These are phyloP conservation scores for Heliconius erato DNA, from an alignment of 2,888 invertebrate species.

Conservation along the genomic window DNA sequence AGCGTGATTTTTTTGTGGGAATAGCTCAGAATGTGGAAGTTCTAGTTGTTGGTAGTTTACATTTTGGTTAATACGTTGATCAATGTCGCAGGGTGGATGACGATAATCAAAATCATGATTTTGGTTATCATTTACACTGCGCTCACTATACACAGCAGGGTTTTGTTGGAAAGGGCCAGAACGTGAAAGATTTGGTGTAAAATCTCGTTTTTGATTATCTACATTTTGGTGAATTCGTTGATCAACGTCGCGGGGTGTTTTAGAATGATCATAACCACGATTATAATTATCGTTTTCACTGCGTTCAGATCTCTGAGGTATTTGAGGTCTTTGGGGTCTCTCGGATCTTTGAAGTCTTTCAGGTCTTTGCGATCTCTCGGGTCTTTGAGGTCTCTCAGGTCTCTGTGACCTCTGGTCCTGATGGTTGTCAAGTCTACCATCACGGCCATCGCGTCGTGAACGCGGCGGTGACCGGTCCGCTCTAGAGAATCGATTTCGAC, in stretches of 20 bases:
- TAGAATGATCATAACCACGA: not conserved
- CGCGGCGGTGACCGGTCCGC: conserved; percentile 29
- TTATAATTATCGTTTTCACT: not conserved
- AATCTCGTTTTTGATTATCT: not conserved
- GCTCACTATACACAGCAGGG: conserved; percentile 14
- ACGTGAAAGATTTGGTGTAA: not conserved
- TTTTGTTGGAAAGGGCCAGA: conserved; percentile 9
- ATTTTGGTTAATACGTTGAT: conserved; percentile 5
- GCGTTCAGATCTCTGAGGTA: not conserved
- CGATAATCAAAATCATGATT: conserved; percentile 1
- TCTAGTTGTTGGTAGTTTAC: not conserved
- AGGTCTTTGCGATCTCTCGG: not conserved
- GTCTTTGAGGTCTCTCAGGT: not conserved
- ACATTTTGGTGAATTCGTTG: not conserved
- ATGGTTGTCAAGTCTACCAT: not conserved
- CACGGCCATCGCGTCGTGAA: conserved; percentile 10
- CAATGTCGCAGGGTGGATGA: conserved; percentile 1
- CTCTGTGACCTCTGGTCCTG: not conserved
- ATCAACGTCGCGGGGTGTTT: not conserved
- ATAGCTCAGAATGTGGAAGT: conserved; percentile 14
- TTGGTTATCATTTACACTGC: not conserved
- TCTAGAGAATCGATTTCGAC: conserved; percentile 5
- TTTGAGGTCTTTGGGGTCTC: not conserved
- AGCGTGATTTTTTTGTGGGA: not conserved
- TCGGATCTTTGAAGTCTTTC: not conserved